A percentile compares a stretch with the other conserved stretches of the same genome.
Conservation (phyloP, 2,113 vertebrate species). For the Grus americana region DNA sequence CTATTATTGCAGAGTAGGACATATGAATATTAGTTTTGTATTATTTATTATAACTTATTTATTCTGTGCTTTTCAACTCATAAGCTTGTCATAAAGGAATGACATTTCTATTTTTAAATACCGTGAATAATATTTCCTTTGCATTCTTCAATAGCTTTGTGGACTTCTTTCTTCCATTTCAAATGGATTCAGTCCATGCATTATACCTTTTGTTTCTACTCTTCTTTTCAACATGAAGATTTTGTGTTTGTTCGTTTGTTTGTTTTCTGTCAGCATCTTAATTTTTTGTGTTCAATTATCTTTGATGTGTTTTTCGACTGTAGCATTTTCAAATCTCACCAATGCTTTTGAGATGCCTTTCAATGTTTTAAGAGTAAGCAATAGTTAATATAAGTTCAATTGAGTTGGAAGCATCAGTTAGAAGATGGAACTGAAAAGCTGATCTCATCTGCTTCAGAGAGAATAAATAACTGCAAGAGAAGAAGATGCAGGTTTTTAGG, state of each 20-base stretch:
- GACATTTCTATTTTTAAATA: neutral
- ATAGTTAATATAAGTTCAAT: conserved; percentile 13
- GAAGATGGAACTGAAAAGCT: neutral
- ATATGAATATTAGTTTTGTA: neutral
- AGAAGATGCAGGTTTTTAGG: neutral
- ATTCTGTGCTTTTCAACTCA: neutral
- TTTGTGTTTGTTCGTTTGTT: neutral
- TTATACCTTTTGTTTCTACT: neutral
- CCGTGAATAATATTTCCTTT: neutral
- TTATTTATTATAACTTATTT: neutral
- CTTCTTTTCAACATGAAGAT: neutral
- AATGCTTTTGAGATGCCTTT: conserved; percentile 20
- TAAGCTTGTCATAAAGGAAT: neutral
- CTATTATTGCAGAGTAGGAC: neutral
- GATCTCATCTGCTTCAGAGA: neutral
- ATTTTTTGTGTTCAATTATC: conserved; percentile 38
- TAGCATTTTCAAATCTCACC: conserved; percentile 10
- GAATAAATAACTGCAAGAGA: neutral
- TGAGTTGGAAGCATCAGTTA: neutral
- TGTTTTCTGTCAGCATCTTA: neutral
- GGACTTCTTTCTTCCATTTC: neutral
- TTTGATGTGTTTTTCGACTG: neutral
- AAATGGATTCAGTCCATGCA: neutral
- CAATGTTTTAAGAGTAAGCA: conserved; percentile 11
- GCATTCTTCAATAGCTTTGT: neutral